Evolutionary conservation across 2,888 invertebrate species (phyloP).

Genomic region (Norana najaformis): DNA sequence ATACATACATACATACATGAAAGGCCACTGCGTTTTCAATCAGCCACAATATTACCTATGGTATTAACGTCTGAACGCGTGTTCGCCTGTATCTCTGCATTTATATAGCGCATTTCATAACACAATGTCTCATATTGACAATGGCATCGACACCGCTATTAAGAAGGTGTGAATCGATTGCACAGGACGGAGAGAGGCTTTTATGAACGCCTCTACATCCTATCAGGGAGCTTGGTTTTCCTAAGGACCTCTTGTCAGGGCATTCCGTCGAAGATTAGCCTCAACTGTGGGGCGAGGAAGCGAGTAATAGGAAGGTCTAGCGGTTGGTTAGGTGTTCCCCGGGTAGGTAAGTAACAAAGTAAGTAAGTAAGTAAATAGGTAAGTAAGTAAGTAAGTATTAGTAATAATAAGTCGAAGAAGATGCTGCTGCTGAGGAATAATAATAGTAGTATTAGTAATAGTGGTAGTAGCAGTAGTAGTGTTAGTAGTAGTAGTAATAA

Average conservation of each 20-base stretch:
- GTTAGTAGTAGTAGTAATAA: neutral
- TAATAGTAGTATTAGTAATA: neutral
- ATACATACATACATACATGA: too few species aligned
- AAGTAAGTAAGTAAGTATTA: too few species aligned
- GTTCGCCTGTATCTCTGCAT: neutral
- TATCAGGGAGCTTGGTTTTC: neutral
- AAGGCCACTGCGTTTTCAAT: neutral
- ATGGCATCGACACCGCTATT: neutral
- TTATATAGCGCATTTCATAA: neutral
- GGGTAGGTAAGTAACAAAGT: too few species aligned
- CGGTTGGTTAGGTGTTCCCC: too few species aligned
- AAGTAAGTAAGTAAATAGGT: too few species aligned
- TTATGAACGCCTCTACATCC: neutral
- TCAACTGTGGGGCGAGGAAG: too few species aligned
- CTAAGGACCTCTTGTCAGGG: neutral
- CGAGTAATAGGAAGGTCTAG: too few species aligned
- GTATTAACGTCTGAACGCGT: neutral
- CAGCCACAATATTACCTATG: neutral
- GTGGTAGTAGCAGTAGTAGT: neutral
- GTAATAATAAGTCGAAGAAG: too few species aligned
- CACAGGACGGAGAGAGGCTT: neutral
- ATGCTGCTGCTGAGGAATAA: too few species aligned
- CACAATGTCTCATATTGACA: neutral
- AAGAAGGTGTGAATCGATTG: neutral
- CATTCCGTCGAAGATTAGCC: too few species aligned